phyloP scores from a whole-genome alignment of 2,888 invertebrate species.

The Cryptosula pallasiana region DNA sequence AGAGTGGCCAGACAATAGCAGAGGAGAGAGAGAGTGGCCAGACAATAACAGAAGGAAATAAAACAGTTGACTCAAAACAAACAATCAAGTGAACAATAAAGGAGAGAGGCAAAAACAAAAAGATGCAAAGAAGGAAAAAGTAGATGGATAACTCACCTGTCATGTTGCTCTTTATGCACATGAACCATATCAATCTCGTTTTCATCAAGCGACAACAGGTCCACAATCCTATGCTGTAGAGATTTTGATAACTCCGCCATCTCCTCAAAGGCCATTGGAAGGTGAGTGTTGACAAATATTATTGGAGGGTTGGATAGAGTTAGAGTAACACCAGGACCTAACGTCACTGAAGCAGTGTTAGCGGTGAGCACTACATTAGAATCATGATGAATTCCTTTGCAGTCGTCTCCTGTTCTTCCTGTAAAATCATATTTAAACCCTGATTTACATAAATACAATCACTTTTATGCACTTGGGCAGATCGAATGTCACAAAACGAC shows the following conservation, averaged over 20 bases:
- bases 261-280: not conserved
- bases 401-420: not conserved
- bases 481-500: too few relatives aligned
- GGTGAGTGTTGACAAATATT: not conserved
- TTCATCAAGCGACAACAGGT: not conserved
- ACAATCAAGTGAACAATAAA: too few relatives aligned
- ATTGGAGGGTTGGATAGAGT: constrained; percentile 15
- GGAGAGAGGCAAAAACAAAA: too few relatives aligned
- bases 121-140: too few relatives aligned
- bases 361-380: constrained; percentile 5
- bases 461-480: too few relatives aligned
- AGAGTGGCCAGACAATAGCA: too few relatives aligned
- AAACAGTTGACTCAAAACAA: too few relatives aligned
- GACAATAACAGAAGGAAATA: too few relatives aligned
- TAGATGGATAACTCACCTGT: not conserved
- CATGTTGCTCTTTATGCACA: not conserved
- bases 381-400: not conserved
- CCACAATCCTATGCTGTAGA: not conserved
- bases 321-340: constrained; percentile 1
- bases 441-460: too few relatives aligned
- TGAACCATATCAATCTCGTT: not conserved
- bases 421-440: too few relatives aligned
- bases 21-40: too few relatives aligned
- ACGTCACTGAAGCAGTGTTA: not conserved
- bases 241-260: not conserved